Conservation (phyloP, 2,113 vertebrate species). For the Sinocyclocheilus anophthalmus region DNA sequence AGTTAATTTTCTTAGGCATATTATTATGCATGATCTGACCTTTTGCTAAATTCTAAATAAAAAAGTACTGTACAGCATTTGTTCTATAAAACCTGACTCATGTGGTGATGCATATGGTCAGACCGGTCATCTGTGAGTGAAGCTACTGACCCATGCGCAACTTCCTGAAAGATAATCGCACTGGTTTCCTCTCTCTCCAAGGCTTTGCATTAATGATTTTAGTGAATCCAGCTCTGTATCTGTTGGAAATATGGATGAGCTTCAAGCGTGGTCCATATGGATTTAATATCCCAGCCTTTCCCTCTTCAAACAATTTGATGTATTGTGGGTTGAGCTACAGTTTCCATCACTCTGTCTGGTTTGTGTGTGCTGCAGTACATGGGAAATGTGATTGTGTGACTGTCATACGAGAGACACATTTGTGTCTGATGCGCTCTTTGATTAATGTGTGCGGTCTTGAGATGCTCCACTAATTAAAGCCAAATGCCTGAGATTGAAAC, state of each 20-base stretch:
- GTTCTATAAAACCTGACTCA: too few relatives aligned
- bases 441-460: constrained; percentile 61
- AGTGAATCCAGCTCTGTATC: constrained; percentile 47
- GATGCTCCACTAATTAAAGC: constrained; percentile 61
- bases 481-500: constrained; percentile 70
- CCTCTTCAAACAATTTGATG: constrained; percentile 69
- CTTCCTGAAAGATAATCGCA: not conserved
- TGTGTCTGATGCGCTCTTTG: constrained; percentile 66
- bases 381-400: constrained; percentile 63
- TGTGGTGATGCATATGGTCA: not conserved
- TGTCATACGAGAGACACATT: constrained; percentile 69
- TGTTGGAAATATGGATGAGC: constrained; percentile 63
- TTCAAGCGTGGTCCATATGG: constrained; percentile 68
- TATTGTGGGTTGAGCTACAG: constrained; percentile 63
- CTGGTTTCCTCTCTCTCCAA: constrained; percentile 29
- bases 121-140: not conserved
- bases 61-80: too few relatives aligned
- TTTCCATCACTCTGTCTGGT: constrained; percentile 57
- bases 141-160: not conserved
- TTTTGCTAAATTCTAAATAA: not conserved
- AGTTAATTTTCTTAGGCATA: not conserved
- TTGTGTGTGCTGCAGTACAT: constrained; percentile 58
- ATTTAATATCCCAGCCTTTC: constrained; percentile 68
- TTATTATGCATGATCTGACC: not conserved
- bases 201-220: constrained; percentile 57